phyloP scores from a whole-genome alignment of 2,888 invertebrate species.

The Oasisia sp. region DNA sequence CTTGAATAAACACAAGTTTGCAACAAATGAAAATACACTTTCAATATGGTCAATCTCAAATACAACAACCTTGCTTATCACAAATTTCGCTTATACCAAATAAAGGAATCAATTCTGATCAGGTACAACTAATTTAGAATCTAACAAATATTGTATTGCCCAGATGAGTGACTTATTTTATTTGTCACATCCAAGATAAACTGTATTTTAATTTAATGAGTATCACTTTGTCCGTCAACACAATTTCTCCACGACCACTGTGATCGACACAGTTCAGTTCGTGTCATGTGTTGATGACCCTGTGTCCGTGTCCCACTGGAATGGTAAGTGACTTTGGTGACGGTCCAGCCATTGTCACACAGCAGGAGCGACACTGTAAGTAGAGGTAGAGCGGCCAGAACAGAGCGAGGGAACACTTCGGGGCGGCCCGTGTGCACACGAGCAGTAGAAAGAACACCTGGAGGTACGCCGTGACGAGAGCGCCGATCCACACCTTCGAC shows the following conservation, averaged over 20 bases:
- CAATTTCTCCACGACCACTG: neutral
- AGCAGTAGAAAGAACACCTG: constrained; percentile 57
- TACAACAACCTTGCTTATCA: too few relatives aligned
- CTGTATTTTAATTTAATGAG: too few relatives aligned
- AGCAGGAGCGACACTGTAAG: constrained; percentile 33
- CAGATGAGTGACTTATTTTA: too few relatives aligned
- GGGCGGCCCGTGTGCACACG: constrained; percentile 59
- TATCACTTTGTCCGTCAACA: neutral
- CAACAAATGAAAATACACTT: neutral
- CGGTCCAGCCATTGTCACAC: neutral
- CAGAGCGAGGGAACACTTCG: constrained; percentile 53
- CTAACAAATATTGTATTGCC: too few relatives aligned
- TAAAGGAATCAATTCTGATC: too few relatives aligned
- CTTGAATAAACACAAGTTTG: neutral
- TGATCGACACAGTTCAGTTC: constrained; percentile 10
- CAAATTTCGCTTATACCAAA: too few relatives aligned
- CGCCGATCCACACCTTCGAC: constrained; percentile 50
- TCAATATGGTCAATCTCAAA: neutral
- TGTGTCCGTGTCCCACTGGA: constrained; percentile 47
- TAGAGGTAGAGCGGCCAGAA: constrained; percentile 57
- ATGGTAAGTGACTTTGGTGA: constrained; percentile 42
- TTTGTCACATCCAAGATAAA: too few relatives aligned
- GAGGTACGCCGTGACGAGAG: constrained; percentile 55
- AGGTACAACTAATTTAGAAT: too few relatives aligned
- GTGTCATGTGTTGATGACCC: constrained; percentile 51